Evolutionary conservation across 2,888 invertebrate genomes (phyloP).

Genomic region (Apotomis capreana): DNA sequence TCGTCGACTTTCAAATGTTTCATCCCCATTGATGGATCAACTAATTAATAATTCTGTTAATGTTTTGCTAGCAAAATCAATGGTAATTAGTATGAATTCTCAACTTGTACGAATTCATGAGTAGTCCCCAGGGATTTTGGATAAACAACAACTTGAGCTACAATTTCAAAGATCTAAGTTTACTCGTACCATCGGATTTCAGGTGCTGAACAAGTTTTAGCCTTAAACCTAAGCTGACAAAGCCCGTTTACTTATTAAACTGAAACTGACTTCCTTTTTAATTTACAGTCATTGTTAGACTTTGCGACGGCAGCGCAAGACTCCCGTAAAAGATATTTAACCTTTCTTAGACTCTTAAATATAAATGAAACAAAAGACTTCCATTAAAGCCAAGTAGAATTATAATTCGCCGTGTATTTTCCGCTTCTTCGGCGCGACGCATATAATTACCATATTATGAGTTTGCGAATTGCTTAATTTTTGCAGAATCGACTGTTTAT

Average conservation of each 20-base stretch:
- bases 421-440: constrained; percentile 10
- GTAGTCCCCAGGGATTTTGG: neutral
- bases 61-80: neutral
- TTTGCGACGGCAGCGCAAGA: neutral
- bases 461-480: constrained; percentile 35
- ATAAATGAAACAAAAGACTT: constrained; percentile 19
- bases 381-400: constrained; percentile 5
- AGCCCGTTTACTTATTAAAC: neutral
- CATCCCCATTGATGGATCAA: too few species aligned
- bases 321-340: constrained; percentile 15
- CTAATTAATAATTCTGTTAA: neutral
- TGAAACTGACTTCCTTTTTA: neutral
- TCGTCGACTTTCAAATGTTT: too few species aligned
- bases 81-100: neutral
- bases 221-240: neutral
- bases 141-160: neutral
- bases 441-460: constrained; percentile 38
- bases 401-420: constrained; percentile 25
- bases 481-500: constrained; percentile 41
- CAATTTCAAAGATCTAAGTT: neutral
- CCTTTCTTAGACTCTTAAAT: constrained; percentile 1
- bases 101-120: neutral
- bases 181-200: neutral
- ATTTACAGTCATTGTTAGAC: neutral
- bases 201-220: neutral